Evolutionary conservation across 2,888 invertebrate species (phyloP).

Genomic region (Apamea crenata): DNA sequence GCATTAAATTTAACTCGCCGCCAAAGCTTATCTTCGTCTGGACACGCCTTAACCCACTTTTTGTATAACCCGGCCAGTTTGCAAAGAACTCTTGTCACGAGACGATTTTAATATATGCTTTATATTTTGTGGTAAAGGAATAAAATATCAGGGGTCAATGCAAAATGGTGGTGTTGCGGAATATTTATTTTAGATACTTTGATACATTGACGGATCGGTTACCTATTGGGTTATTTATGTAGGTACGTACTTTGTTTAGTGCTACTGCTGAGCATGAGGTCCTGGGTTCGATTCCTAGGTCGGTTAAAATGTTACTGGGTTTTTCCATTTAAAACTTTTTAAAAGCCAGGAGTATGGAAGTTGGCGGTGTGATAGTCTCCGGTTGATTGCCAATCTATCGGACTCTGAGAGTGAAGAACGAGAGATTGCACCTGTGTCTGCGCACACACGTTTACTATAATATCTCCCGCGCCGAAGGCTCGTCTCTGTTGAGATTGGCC

Average conservation of each 20-base stretch:
- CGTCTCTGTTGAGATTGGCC: too few species aligned
- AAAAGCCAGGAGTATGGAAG: too few species aligned
- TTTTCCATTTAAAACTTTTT: too few species aligned
- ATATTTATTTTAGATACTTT: slow-evolving; percentile 44
- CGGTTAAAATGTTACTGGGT: too few species aligned
- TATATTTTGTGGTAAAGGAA: slow-evolving; percentile 14
- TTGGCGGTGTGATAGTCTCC: too few species aligned
- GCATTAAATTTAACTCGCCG: neutral
- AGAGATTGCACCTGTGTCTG: too few species aligned
- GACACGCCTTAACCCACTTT: slow-evolving; percentile 38
- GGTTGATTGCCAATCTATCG: too few species aligned
- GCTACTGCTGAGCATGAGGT: too few species aligned
- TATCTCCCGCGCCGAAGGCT: too few species aligned
- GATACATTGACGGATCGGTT: slow-evolving; percentile 40
- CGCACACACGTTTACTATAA: too few species aligned
- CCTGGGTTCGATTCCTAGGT: too few species aligned
- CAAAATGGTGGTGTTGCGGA: slow-evolving; percentile 37
- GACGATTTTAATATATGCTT: slow-evolving; percentile 45
- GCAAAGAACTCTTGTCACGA: slow-evolving; percentile 31
- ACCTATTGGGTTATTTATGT: slow-evolving; percentile 27
- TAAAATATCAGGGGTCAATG: slow-evolving; percentile 41
- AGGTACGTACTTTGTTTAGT: neutral
- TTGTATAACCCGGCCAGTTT: slow-evolving; percentile 31
- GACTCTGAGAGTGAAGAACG: too few species aligned
- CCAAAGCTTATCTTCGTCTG: slow-evolving; percentile 18